Evolutionary conservation across 2,113 vertebrate genomes (phyloP).

Genomic region (Tychaedon coryphoeus): DNA sequence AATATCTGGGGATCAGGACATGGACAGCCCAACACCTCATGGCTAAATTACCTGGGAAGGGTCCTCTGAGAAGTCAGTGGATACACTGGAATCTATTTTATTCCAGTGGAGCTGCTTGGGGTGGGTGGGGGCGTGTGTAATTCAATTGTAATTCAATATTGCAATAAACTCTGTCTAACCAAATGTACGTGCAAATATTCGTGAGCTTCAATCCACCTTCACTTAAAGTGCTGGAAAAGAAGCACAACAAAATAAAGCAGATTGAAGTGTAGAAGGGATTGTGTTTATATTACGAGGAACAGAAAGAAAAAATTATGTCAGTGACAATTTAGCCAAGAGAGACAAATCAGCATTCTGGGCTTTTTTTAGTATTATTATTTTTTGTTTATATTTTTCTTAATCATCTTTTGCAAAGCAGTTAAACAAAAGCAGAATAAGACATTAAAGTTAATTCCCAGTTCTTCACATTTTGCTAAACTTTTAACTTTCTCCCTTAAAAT

Average conservation of each 20-base stretch:
- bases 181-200: accelerated
- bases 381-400: not conserved
- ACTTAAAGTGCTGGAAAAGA: not conserved
- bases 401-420: not conserved
- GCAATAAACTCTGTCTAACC: not conserved
- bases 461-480: not conserved
- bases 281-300: not conserved
- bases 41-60: not conserved
- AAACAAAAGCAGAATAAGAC: not conserved
- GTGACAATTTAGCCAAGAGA: not conserved
- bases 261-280: not conserved
- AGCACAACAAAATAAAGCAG: not conserved
- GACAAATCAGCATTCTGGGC: not conserved
- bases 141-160: not conserved
- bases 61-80: accelerated
- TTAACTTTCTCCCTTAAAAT: not conserved
- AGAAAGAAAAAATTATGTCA: not conserved
- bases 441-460: not conserved
- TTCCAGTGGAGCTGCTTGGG: not conserved
- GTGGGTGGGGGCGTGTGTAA: accelerated
- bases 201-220: not conserved
- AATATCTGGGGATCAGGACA: not conserved
- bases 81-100: not conserved
- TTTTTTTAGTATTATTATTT: not conserved
- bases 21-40: not conserved